A percentile compares a stretch with the other conserved stretches of the same genome.
Conservation (phyloP, 2,888 invertebrate species). For the Eremobia ochroleuca region DNA sequence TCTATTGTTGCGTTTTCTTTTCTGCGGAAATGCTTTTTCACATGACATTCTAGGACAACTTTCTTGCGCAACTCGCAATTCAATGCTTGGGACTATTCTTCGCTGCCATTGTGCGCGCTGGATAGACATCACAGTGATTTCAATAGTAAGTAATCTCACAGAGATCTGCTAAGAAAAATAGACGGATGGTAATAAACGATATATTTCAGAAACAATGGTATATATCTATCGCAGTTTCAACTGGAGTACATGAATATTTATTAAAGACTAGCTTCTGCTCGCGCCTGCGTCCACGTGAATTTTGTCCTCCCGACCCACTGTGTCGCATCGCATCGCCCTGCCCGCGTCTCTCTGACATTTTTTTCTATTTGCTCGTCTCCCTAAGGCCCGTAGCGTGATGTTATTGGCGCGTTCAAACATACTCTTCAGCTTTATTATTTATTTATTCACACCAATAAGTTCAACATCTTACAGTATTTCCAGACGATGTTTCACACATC, state of each 20-base stretch:
- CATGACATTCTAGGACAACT: conserved; percentile 50
- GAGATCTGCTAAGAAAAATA: conserved; percentile 43
- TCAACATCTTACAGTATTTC: too few relatives aligned
- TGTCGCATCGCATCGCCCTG: too few relatives aligned
- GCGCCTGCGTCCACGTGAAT: neutral
- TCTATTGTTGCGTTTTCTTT: conserved; percentile 55
- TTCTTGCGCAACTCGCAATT: conserved; percentile 55
- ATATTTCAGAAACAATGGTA: conserved; percentile 29
- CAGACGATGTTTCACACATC: too few relatives aligned
- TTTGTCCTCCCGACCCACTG: neutral
- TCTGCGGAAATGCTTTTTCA: conserved; percentile 48
- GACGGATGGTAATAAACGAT: conserved; percentile 10
- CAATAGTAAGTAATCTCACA: conserved; percentile 56
- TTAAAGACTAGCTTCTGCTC: neutral
- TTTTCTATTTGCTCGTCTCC: neutral
- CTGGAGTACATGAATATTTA: conserved; percentile 1
- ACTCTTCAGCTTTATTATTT: too few relatives aligned
- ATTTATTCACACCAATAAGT: too few relatives aligned
- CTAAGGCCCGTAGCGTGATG: neutral
- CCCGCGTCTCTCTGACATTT: neutral
- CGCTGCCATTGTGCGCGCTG: conserved; percentile 49
- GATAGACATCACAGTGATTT: conserved; percentile 56
- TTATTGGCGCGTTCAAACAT: too few relatives aligned
- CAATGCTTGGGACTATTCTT: conserved; percentile 53
- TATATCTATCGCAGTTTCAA: neutral